Conservation (phyloP, 2,888 invertebrate species). For the Drosophila sordidapex region DNA sequence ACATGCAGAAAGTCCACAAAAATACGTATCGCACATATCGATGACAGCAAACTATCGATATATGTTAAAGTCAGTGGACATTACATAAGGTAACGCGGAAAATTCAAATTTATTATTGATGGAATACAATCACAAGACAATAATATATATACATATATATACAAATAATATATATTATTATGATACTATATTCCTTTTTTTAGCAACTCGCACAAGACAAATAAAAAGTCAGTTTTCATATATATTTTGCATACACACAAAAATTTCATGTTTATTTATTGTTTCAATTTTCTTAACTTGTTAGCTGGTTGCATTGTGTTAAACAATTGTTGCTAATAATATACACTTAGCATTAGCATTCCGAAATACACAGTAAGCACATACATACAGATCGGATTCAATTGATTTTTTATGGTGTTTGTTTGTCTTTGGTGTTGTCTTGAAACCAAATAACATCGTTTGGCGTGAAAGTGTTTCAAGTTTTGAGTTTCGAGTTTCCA, state of each 20-base stretch:
- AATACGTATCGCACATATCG: constrained; percentile 9
- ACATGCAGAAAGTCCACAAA: constrained; percentile 23
- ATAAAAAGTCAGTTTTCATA: constrained; percentile 12
- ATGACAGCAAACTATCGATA: constrained; percentile 27
- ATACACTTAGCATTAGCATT: constrained; percentile 23
- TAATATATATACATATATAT: not conserved
- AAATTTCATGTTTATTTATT: constrained; percentile 68
- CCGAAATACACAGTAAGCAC: constrained; percentile 43
- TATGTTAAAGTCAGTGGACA: no score
- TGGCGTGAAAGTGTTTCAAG: constrained; percentile 36
- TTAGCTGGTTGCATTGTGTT: constrained; percentile 43
- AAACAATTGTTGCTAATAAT: constrained; percentile 31
- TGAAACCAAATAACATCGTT: constrained; percentile 79
- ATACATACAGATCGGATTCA: constrained; percentile 34
- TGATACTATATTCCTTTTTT: not conserved
- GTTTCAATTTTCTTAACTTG: constrained; percentile 61
- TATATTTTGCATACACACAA: constrained; percentile 71
- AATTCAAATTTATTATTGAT: constrained; percentile 3
- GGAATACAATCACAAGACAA: not conserved
- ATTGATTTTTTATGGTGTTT: constrained; percentile 10
- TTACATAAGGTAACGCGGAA: not conserved
- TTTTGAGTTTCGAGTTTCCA: constrained; percentile 25
- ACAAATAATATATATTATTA: not conserved
- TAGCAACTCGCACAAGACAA: not conserved
- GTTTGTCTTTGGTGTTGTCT: constrained; percentile 40